Percentiles rank a stretch among this genome's conserved stretches.
Conservation (phyloP, 2,888 invertebrate species). For the Himalopsyche anomala region DNA sequence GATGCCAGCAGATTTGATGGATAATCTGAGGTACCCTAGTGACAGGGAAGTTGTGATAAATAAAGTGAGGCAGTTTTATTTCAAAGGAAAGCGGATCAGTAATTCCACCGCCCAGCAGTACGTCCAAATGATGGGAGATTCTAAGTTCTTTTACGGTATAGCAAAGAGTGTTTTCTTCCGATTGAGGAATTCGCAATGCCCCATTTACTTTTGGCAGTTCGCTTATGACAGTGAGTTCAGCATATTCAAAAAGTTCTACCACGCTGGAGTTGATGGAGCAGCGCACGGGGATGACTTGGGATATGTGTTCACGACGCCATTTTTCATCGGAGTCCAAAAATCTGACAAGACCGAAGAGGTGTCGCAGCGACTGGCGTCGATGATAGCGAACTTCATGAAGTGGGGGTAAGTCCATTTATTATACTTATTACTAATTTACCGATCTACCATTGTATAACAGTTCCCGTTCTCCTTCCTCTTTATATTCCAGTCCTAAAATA, state of each 20-base stretch:
- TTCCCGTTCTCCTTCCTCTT: no score
- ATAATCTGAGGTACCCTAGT: neutral
- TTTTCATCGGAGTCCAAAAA: slow-evolving; percentile 67
- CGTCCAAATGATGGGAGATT: slow-evolving; percentile 45
- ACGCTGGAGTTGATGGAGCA: slow-evolving; percentile 73
- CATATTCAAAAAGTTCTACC: slow-evolving; percentile 72
- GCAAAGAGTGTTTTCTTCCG: slow-evolving; percentile 44
- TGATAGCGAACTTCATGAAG: slow-evolving; percentile 76
- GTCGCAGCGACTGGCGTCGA: slow-evolving; percentile 68
- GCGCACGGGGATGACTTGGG: slow-evolving; percentile 80
- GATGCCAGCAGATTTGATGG: slow-evolving; percentile 43
- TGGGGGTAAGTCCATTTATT: slow-evolving; percentile 70
- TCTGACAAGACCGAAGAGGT: slow-evolving; percentile 64
- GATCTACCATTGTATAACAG: no score
- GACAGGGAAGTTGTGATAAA: slow-evolving; percentile 31
- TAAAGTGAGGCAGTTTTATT: slow-evolving; percentile 49
- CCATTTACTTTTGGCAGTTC: slow-evolving; percentile 51
- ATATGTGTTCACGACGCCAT: slow-evolving; percentile 74
- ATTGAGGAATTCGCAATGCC: slow-evolving; percentile 37
- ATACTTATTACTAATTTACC: no score
- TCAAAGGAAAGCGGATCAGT: slow-evolving; percentile 26
- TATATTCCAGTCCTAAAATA: no score
- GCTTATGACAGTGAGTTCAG: slow-evolving; percentile 67
- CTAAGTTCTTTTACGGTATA: slow-evolving; percentile 46
- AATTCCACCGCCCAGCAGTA: neutral